phyloP scores from a whole-genome alignment of 2,888 invertebrate genomes.

The Apamea anceps region DNA sequence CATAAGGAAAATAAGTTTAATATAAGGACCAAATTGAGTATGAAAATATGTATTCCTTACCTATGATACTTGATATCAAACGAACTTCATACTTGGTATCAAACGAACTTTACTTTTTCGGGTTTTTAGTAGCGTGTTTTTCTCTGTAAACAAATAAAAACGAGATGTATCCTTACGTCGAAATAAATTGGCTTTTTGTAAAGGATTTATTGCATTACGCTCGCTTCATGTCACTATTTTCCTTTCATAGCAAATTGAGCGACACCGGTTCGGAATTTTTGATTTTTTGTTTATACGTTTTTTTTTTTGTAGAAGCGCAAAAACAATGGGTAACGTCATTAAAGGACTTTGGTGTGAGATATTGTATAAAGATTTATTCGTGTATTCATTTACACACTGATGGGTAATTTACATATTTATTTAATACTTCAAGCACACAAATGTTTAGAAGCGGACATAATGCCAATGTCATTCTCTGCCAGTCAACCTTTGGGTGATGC shows the following conservation, averaged over 20 bases:
- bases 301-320: neutral
- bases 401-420: neutral
- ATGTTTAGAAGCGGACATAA: neutral
- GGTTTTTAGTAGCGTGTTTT: conserved; percentile 17
- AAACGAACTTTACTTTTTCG: conserved; percentile 15
- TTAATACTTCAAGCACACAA: neutral
- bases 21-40: neutral
- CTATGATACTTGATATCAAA: conserved; percentile 13
- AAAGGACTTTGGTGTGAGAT: neutral
- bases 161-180: conserved; percentile 28
- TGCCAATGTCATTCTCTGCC: neutral
- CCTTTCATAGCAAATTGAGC: conserved; percentile 35
- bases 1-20: neutral
- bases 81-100: conserved; percentile 18
- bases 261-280: neutral
- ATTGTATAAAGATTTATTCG: neutral
- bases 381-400: neutral
- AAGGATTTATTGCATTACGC: conserved; percentile 53
- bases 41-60: conserved; percentile 33
- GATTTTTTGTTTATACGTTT: neutral
- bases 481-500: too few species aligned
- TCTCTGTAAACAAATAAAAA: conserved; percentile 45
- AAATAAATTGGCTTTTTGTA: conserved; percentile 54
- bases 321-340: neutral
- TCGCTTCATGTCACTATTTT: conserved; percentile 41